Conservation (phyloP, 2,888 invertebrate genomes). For the Oscheius onirici region DNA sequence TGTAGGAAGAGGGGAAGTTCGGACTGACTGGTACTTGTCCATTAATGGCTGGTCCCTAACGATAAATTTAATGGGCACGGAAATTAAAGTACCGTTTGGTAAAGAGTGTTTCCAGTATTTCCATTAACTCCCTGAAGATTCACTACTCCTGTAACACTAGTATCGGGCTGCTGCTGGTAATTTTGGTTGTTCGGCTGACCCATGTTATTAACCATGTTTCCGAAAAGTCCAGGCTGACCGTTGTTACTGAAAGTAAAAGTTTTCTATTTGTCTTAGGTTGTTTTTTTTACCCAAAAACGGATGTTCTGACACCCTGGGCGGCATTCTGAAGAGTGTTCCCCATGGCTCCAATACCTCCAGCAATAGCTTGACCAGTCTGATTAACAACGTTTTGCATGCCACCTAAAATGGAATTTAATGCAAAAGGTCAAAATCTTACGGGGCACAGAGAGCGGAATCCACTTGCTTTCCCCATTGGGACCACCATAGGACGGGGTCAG, state of each 20-base stretch:
- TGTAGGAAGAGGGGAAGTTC: not conserved
- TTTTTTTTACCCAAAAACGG: constrained; percentile 18
- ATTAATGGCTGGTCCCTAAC: not conserved
- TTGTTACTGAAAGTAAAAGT: not conserved
- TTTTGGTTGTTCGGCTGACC: not conserved
- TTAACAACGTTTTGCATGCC: constrained; percentile 3
- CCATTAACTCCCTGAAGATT: constrained; percentile 52
- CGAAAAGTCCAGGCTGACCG: constrained; percentile 16
- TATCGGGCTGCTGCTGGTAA: not conserved
- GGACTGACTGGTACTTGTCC: not conserved
- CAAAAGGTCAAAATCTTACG: not conserved
- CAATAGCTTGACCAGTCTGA: not conserved
- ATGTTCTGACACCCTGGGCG: constrained; percentile 15
- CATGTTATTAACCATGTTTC: constrained; percentile 7
- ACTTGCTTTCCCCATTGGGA: constrained; percentile 29
- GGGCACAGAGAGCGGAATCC: constrained; percentile 37
- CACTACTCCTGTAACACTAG: constrained; percentile 44
- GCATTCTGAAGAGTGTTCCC: constrained; percentile 1
- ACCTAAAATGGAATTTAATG: not conserved
- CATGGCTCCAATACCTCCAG: not conserved
- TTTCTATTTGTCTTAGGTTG: not conserved
- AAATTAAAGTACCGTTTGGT: constrained; percentile 30
- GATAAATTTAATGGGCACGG: not conserved
- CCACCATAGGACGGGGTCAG: constrained; percentile 28
- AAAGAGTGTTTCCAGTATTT: constrained; percentile 41